Base-by-base conservation (phyloP, 1,140 invertebrate species). In the Heliconius hewitsoni region DNA sequence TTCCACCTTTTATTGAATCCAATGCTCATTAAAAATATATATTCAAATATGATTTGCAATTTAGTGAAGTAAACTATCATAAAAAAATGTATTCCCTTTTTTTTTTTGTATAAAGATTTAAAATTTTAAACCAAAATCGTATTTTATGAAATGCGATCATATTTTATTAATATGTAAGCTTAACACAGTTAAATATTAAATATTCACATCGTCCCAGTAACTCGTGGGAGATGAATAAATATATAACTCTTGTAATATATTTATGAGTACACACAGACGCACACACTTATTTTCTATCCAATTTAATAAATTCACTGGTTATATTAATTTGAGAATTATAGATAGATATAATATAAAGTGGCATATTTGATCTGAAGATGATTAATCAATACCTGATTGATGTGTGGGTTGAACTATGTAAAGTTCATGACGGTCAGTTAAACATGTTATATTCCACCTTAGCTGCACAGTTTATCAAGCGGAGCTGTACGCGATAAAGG, bases 11-110 rank as follows among this genome's bases (percentile, higher is more conserved):
- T 91, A 93, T 92, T 90, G 88, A 91, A 88, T 89, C 84, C 86
- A 84, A 90, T 90, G 88, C 92, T 93, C 91, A 92, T 94, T 94
- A 94, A 94, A 91, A 92, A 73, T 55, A 72, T 30, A 27, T 50
- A 70, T 76, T 71, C n/a, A 77, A 71, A 77, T 77, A 37, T 27
- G 30, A 19, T 72, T 72, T 42, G 37, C 37, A 37, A 72, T 72
- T 72, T 72, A n/a, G 27, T 66, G 13, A 30, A 2, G 30, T 27
- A 30, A 66, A 6, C 0, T 27, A 19, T 72, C 8, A 16, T 0
- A 13, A 16, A 71, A 3, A 71, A 18, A 5, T 71, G 11, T 34
- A 39, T 34, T 19, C 30, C 9, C 6, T 72, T 30, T 73, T n/a
- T 71, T 34, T 39, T 66, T 27, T 23, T 23, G 23, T 66, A n/a